Conservation (phyloP, 1,140 invertebrate genomes). For the Colletes latitarsis region DNA sequence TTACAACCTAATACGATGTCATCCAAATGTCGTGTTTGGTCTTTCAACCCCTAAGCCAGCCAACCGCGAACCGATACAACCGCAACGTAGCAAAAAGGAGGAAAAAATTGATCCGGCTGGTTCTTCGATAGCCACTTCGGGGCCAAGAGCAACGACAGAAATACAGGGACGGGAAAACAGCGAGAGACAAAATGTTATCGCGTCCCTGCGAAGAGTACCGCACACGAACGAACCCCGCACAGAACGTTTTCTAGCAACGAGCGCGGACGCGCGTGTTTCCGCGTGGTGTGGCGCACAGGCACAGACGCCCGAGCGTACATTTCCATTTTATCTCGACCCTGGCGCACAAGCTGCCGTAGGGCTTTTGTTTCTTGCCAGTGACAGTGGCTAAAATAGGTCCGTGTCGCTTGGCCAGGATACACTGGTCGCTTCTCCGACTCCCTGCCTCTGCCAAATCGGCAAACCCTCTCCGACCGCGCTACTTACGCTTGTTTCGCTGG, state of each 20-base stretch:
- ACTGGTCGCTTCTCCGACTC: neutral
- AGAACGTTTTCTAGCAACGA: neutral
- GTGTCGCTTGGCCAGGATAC: constrained; percentile 50
- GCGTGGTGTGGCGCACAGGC: neutral
- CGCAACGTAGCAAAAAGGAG: too few relatives aligned
- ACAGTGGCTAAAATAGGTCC: constrained; percentile 52
- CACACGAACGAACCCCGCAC: too few relatives aligned
- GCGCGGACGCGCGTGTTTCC: neutral
- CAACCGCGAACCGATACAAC: too few relatives aligned
- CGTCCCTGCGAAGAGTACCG: neutral
- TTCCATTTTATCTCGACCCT: constrained; percentile 69
- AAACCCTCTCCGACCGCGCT: constrained; percentile 17
- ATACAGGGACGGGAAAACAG: neutral
- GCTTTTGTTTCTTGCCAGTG: constrained; percentile 71
- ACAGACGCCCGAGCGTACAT: constrained; percentile 45
- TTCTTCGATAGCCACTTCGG: neutral
- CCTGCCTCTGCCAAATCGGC: neutral
- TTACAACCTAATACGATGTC: too few relatives aligned
- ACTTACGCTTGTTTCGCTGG: constrained; percentile 54
- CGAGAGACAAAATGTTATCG: constrained; percentile 18
- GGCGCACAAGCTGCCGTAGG: constrained; percentile 19
- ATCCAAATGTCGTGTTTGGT: too few relatives aligned
- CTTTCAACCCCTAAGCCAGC: too few relatives aligned
- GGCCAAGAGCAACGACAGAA: neutral
- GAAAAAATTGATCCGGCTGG: neutral